Base-by-base conservation (phyloP, 1,140 invertebrate genomes). In the Panonychus citri region DNA sequence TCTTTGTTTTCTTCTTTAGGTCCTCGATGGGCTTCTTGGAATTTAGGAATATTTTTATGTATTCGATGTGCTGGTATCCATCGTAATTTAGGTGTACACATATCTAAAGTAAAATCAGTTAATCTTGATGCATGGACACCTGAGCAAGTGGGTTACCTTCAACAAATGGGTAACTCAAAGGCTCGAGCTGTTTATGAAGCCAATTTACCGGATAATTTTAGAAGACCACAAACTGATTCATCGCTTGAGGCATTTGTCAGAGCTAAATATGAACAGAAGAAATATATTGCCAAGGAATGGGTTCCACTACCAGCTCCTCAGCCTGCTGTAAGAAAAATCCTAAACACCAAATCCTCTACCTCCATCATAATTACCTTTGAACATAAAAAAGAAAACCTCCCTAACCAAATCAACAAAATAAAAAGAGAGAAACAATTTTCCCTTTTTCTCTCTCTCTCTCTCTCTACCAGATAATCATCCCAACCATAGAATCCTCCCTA, bases 21-120 rank as follows among this genome's bases (percentile, higher is more conserved):
- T 69, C 93, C 93, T 59, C 78, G 91, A 71, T 98, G 93, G 93
- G 90, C 91, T 43, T 94, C 90, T 61, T 97, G 91, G 90, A 98
- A 97, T 72, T 71, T 98, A 55, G 93, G 93, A 24, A 84, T 98
- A 65, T 98, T 98, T 68, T 71, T 98, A 8, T 97, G 93, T 70
- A 98, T 98, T 65, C 77, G 91, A 54, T 98, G 61, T 50, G 61
- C 61, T 21, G 61, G 93, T 21, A 96, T 97, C 64, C 93, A 98
- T 71, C 77, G 93, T 61, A 97, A 97, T 72, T 74, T 98, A 39
- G 88, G 93, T 21, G 91, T 96, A 17, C 93, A 97, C 68, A 94
- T 98, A 70, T 96, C 91, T 53, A 85, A 84, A 71, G 93, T 98
- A 3, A 95, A 94, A 70, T 95, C 89, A 49, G 90, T 97, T 50